phyloP scores from a whole-genome alignment of 2,888 invertebrate species.

The Adela reaumurella region DNA sequence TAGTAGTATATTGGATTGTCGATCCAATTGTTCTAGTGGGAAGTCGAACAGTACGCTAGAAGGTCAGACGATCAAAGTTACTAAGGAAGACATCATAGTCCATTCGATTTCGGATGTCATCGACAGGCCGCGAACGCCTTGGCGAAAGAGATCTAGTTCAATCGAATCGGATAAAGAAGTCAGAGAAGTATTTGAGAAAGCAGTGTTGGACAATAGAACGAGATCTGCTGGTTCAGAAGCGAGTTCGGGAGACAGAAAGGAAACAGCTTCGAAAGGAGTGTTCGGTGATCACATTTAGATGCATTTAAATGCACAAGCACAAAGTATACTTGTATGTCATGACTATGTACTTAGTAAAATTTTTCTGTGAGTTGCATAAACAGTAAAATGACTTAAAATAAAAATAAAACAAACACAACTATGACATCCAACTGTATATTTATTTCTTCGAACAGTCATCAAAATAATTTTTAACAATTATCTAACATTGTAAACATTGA shows the following conservation, averaged over 20 bases:
- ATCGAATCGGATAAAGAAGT: constrained; percentile 41
- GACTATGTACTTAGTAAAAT: too few relatives aligned
- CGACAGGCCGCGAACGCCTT: constrained; percentile 24
- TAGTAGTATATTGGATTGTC: constrained; percentile 20
- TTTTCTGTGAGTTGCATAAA: too few relatives aligned
- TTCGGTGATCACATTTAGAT: constrained; percentile 26
- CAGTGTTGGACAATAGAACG: constrained; percentile 20
- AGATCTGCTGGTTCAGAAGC: constrained; percentile 12
- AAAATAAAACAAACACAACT: constrained; percentile 21
- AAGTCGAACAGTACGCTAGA: constrained; percentile 31
- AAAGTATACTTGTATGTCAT: too few relatives aligned
- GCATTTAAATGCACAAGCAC: too few relatives aligned
- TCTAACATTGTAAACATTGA: constrained; percentile 57
- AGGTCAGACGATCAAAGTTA: constrained; percentile 32
- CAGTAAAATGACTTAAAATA: too few relatives aligned
- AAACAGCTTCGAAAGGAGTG: constrained; percentile 22
- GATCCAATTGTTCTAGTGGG: constrained; percentile 21
- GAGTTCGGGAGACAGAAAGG: background rate
- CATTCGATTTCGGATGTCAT: constrained; percentile 25
- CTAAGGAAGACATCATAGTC: constrained; percentile 28
- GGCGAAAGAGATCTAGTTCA: constrained; percentile 32
- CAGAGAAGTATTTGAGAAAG: constrained; percentile 35
- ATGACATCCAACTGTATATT: constrained; percentile 60
- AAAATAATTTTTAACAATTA: constrained; percentile 61
- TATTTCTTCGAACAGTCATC: constrained; percentile 57